These are phyloP conservation scores for Neosilurus hyrtlii DNA, from an alignment of 2,797 vertebrate genomes.

Conservation along the genomic window DNA sequence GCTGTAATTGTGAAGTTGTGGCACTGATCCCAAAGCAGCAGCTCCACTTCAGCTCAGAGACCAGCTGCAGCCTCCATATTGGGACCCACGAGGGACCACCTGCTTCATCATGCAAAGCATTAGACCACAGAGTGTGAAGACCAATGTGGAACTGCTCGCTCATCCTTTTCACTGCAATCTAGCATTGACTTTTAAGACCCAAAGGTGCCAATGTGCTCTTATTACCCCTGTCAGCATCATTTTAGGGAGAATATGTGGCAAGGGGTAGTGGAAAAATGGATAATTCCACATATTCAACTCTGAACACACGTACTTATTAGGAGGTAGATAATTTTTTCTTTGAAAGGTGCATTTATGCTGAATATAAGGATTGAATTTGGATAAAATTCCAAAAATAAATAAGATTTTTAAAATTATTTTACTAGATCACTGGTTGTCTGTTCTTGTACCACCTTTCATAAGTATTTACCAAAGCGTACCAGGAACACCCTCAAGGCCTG, in stretches of 20 bases:
- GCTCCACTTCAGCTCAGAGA: slow-evolving; percentile 52
- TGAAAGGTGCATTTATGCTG: neutral
- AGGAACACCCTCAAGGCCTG: too few species aligned
- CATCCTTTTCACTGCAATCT: slow-evolving; percentile 23
- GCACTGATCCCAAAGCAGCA: slow-evolving; percentile 57
- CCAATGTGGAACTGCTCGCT: neutral
- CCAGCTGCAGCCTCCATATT: slow-evolving; percentile 57
- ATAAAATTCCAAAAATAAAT: neutral
- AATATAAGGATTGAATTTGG: neutral
- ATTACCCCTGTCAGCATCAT: slow-evolving; percentile 2
- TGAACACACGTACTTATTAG: neutral
- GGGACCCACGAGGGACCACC: slow-evolving; percentile 55
- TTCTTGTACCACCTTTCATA: too few species aligned
- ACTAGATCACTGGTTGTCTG: too few species aligned
- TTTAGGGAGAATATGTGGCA: slow-evolving; percentile 4
- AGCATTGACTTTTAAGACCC: neutral
- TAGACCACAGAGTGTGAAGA: slow-evolving; percentile 10
- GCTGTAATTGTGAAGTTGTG: slow-evolving; percentile 41
- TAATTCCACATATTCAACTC: neutral
- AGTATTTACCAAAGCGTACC: too few species aligned
- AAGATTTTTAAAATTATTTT: neutral
- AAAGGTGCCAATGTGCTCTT: neutral
- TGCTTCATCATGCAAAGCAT: slow-evolving; percentile 53
- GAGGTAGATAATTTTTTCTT: neutral
- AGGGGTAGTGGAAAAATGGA: neutral